These are phyloP conservation scores for Emmelina monodactyla DNA, from an alignment of 2,888 invertebrate species.

Conservation along the genomic window DNA sequence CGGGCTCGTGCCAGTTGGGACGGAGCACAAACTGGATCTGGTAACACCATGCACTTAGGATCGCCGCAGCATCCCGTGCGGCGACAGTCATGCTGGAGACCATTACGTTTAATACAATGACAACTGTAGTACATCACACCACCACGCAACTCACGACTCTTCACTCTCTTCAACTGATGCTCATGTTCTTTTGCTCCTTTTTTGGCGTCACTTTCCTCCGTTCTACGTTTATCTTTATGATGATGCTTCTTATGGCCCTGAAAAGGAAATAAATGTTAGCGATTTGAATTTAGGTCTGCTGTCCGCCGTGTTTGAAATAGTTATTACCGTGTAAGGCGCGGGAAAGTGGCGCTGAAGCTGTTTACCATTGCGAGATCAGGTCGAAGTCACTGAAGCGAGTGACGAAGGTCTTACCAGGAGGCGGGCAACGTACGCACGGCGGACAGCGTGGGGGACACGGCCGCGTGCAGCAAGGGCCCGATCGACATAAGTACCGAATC, in stretches of 20 bases:
- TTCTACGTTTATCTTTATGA: conserved; percentile 23
- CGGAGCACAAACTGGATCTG: conserved; percentile 64
- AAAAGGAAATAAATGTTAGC: conserved; percentile 18
- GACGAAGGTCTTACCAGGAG: conserved; percentile 56
- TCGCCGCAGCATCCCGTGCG: conserved; percentile 61
- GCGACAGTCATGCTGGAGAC: conserved; percentile 67
- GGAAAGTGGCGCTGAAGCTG: conserved; percentile 22
- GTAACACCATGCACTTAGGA: conserved; percentile 56
- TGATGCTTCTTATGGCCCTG: conserved; percentile 22
- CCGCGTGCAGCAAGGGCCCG: conserved; percentile 32
- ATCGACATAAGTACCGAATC: conserved; percentile 55
- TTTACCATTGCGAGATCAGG: conserved; percentile 52
- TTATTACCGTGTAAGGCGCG: conserved; percentile 33
- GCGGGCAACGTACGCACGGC: conserved; percentile 54
- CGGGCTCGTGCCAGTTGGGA: conserved; percentile 55
- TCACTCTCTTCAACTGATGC: conserved; percentile 50
- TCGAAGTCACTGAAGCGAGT: conserved; percentile 60
- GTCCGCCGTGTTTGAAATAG: conserved; percentile 37
- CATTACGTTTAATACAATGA: conserved; percentile 67
- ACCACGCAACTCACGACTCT: conserved; percentile 62
- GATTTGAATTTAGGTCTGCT: conserved; percentile 11
- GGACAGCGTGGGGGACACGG: conserved; percentile 52
- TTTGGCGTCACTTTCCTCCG: conserved; percentile 46
- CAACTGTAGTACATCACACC: conserved; percentile 65
- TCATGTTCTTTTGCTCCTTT: conserved; percentile 47